Evolutionary conservation across 2,113 vertebrate genomes (phyloP).

Genomic region (Sturnus vulgaris): DNA sequence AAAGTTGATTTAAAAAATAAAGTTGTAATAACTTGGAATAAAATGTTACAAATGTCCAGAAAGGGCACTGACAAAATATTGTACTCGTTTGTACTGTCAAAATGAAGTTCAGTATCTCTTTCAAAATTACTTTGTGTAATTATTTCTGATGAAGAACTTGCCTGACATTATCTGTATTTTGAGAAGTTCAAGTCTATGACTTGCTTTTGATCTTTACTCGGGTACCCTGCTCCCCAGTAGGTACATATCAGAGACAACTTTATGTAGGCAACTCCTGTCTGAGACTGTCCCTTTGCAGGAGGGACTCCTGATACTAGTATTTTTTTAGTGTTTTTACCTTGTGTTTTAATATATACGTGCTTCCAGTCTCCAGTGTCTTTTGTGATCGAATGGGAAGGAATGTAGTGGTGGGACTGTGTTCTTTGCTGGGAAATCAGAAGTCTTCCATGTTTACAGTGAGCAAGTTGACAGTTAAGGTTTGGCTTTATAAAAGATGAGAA

Average conservation of each 20-base stretch:
- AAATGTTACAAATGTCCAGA: not conserved
- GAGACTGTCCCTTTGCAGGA: rapidly evolving
- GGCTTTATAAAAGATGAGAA: not conserved
- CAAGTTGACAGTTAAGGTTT: not conserved
- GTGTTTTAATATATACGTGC: not conserved
- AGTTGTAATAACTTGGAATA: not conserved
- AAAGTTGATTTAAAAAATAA: not conserved
- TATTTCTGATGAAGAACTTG: not conserved
- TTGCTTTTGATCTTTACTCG: not conserved
- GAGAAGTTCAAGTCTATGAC: not conserved
- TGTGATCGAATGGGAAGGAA: not conserved
- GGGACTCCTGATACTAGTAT: not conserved
- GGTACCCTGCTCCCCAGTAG: rapidly evolving
- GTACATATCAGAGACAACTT: rapidly evolving
- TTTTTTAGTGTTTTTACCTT: not conserved
- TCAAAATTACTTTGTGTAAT: not conserved
- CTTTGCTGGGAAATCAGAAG: not conserved
- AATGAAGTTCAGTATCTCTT: not conserved
- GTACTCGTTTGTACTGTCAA: not conserved
- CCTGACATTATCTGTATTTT: not conserved
- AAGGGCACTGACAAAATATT: not conserved
- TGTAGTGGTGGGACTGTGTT: not conserved
- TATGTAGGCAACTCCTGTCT: not conserved
- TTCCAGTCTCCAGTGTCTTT: not conserved
- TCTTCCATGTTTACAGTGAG: not conserved